phyloP scores from a whole-genome alignment of 1,140 invertebrate genomes.

The Drosophila tsacasi region DNA sequence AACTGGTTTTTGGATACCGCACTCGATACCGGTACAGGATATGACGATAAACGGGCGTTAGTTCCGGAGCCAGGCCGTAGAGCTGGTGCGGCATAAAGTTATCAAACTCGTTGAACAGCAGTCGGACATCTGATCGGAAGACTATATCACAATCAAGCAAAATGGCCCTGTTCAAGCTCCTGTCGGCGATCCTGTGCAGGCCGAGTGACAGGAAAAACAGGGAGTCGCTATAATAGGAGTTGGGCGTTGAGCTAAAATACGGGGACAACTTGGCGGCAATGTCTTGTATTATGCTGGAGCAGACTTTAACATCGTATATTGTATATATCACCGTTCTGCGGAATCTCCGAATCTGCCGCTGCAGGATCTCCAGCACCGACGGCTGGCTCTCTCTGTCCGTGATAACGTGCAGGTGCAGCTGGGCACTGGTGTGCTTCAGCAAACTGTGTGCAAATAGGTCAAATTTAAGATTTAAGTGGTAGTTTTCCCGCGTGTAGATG shows the following conservation, averaged over 20 bases:
- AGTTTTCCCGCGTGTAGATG: conserved; percentile 85
- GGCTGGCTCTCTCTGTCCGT: conserved; percentile 88
- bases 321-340: conserved; percentile 85
- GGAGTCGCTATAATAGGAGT: conserved; percentile 93
- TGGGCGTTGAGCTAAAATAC: conserved; percentile 91
- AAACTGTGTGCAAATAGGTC: conserved; percentile 87
- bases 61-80: conserved; percentile 91
- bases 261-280: conserved; percentile 90
- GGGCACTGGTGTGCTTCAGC: conserved; percentile 85
- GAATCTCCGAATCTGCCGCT: conserved; percentile 85
- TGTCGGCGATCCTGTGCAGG: conserved; percentile 89
- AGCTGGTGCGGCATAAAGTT: conserved; percentile 86
- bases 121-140: conserved; percentile 89
- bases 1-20: conserved; percentile 87
- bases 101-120: conserved; percentile 90
- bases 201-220: conserved; percentile 93
- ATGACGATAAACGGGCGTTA: conserved; percentile 93
- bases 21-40: conserved; percentile 90
- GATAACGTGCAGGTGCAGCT: conserved; percentile 89
- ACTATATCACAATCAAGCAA: conserved; percentile 93
- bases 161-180: conserved; percentile 88
- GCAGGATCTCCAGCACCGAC: conserved; percentile 87
- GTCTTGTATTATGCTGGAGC: conserved; percentile 88
- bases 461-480: conserved; percentile 88
- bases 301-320: conserved; percentile 88